Evolutionary conservation across 2,888 invertebrate genomes (phyloP), one percentile per base, ranked within the genome.

Genomic region (Cremastinae sp.): DNA sequence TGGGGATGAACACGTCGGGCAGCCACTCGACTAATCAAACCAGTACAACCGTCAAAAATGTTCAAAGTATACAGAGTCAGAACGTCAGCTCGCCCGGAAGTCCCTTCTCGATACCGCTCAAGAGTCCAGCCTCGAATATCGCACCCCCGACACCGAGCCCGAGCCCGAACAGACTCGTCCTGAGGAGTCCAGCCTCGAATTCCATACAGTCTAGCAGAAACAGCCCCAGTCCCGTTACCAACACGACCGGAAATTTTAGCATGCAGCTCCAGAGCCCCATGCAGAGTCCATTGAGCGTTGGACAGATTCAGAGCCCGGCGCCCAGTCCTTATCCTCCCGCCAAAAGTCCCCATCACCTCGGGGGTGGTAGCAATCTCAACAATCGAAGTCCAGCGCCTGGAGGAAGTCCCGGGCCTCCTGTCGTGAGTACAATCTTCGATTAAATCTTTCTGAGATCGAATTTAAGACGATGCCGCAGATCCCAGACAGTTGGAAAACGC

Each of bases 131-230:
- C 14, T 90, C 89, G 9, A 89, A 88, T 74, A 89, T 90, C 62
- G 88, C 89, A 36, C 89, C 89, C 45, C 89, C 89, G 22, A 90
- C 89, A 2, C 89, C 89, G 14, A 89, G 89, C 70, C 89, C 89
- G 61, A 89, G 89, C 79, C 89, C 89, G 14, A 90, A 89, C 69
- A 82, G 89, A 75, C 80, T 90, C 38, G 75, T 89, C 68, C 82
- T 89, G 18, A 80, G 89, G 73, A 89, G 89, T 82, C 90, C 89
- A 51, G 89, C 89, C 20, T 87, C 89, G 2, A 90, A 89, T 80
- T 89, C 89, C 34, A 87, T 90, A 80, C 89, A 88, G 64, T 87
- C 89, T 2, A 87, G 85, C 58, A 81, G 89, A 64, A 89, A 89
- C 41, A 89, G 89, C 74, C 88, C 88, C 5, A 89, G 89, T 78